Conservation (phyloP, 2,797 vertebrate species). For the Salarias fasciatus region DNA sequence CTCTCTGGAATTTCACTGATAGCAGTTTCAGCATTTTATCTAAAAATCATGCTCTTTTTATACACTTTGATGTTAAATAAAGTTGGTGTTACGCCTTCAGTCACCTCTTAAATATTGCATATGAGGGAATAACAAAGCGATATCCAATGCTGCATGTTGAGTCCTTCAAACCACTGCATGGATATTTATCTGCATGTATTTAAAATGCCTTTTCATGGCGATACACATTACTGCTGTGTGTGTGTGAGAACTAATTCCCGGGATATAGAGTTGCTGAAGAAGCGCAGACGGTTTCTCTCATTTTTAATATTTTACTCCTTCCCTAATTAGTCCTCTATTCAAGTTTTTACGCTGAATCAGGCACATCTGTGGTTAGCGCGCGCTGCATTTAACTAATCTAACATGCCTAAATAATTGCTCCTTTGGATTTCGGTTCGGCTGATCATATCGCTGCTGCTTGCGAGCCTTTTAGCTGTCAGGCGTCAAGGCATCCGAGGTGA, state of each 20-base stretch:
- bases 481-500: constrained; percentile 31
- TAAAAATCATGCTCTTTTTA: not conserved
- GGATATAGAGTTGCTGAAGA: not conserved
- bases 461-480: not conserved
- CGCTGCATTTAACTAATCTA: not conserved
- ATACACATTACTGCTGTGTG: constrained; percentile 8
- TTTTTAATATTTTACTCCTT: not conserved
- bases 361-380: not conserved
- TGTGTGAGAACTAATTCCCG: constrained; percentile 11
- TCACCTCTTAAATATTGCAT: not conserved
- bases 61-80: no score
- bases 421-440: constrained; percentile 1
- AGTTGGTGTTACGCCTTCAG: not conserved
- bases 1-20: no score
- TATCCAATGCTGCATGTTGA: constrained; percentile 1
- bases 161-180: constrained; percentile 4
- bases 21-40: not conserved
- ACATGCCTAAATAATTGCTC: not conserved
- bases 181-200: constrained; percentile 3
- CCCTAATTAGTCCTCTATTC: not conserved
- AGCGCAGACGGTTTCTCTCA: not conserved
- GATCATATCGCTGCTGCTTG: constrained; percentile 1
- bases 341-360: constrained; percentile 8
- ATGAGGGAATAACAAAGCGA: constrained; percentile 1
- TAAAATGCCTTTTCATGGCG: constrained; percentile 27